Evolutionary conservation across 2,888 invertebrate species (phyloP), one percentile per base, ranked within the genome.

Genomic region (Thelaira solivaga): DNA sequence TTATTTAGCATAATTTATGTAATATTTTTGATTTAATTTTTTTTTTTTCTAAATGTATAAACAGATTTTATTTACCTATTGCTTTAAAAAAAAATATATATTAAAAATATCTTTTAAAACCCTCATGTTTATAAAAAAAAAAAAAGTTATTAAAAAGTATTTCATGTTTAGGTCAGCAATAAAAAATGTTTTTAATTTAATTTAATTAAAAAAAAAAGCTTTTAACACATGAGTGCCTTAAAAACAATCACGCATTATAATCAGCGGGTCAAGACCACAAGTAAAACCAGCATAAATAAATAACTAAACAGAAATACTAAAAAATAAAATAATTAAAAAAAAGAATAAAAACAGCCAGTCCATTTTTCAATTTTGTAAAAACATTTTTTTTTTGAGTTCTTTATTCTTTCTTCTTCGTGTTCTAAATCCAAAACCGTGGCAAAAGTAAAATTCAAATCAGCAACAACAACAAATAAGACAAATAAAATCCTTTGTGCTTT

Each of bases 221-320:
- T 22, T 16, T 0, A 22, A 47, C 8, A 29, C 16, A 22, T 4
- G 18, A 26, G 20, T n/a, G n/a, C n/a, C n/a, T n/a, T n/a, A n/a
- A 18, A 53, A 22, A 24, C 11, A 59, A 64, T 31, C 45, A 65
- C 55, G 47, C 55, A 61, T 71, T 71, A 18, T 26, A 69, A 61
- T 41, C 65, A 65, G 69, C 69, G 69, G 74, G 74, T 74, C 78
- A 78, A 78, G 69, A 74, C 69, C 77, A 74, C 41, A 64, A 69
- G 69, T 51, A 53, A 73, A 78, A 73, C 13, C 24, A 64, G 39
- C 18, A 1, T 10, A 69, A 64, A 57, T 34, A 13, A 55, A 62
- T 45, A 41, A 49, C 47, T 41, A 13, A 26, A 13, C 34, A 3
- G n/a, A 22, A 4, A 20, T 41, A 24, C 13, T 34, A 16, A 65